Evolutionary conservation across 1,140 invertebrate genomes (phyloP), one percentile per base, ranked within the genome.

Genomic region (Cherax quadricarinatus): DNA sequence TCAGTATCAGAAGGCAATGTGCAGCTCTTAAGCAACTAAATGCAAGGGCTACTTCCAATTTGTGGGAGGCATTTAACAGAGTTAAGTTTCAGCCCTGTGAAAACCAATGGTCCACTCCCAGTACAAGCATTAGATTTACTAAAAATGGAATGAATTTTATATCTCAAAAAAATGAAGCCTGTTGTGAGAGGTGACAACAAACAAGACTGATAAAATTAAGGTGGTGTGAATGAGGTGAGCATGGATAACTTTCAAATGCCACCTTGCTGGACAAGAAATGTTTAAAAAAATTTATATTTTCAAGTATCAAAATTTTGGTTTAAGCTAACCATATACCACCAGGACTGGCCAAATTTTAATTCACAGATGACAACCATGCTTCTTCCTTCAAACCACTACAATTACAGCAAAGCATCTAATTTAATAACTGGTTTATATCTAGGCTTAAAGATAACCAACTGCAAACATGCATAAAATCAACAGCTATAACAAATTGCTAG

Each of bases 1-100:
- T 83, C 81, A 85, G 30, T 78, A 24, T 86, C 83, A 91, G 57
- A 86, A 91, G 75, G 84, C 90, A 87, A n/a, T 80, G 89, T 80
- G 89, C 83, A 87, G 78, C 81, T 75, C 83, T 86, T 66, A 82
- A 91, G 90, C 90, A 86, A 70, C 83, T 91, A 91, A 73, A 88
- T 21, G 16, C 88, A 70, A 82, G 53, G 49, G 16, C 70, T n/a
- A 48, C 83, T 70, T 85, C 70, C 70, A 75, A 75, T n/a, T 75
- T 75, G 24, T 30, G 24, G 30, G n/a, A 75, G 24, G 70, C 6
- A 75, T 75, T 75, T 41, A 75, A 21, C n/a, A 24, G 70, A 66
- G 62, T 18, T 21, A 75, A 75, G 70, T 1, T 30, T 75, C 21
- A 75, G 70, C n/a, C n/a, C 24, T 30, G n/a, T 75, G 70, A 75